Evolutionary conservation across 2,888 invertebrate genomes (phyloP), one percentile per base, ranked within the genome.

Genomic region (Eristalis intricaria): DNA sequence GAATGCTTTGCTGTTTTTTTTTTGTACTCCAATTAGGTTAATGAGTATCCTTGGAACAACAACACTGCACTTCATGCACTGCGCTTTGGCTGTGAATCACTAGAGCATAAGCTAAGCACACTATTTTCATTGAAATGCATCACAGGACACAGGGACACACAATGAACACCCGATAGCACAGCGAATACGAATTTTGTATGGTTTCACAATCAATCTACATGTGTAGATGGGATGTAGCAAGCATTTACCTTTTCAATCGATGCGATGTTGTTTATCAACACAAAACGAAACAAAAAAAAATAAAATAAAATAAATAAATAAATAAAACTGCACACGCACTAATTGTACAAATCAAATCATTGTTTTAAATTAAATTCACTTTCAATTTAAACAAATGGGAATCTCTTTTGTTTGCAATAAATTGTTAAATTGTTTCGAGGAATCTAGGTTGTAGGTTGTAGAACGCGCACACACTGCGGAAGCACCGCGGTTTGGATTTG

Each of bases 331-430:
- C 70, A 70, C 85, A 82, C 50, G 19, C 85, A 78, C 74, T 74
- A 76, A 80, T 68, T 76, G 82, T 86, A 81, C 78, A 69, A 85
- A 88, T 85, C 75, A 88, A 85, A 82, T 85, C 85, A 85, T 88
- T 84, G 85, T 85, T 85, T 77, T 38, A 50, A 84, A 70, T 63
- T 69, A 35, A 29, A 22, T 70, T 71, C 60, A 60, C 26, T 38
- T 15, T 63, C 38, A 29, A 0, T 60, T 64, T 43, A 1, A 61
- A 29, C 32, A n/a, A 70, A 61, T 35, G 50, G 50, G 8, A 63
- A 56, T 35, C 63, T 76, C 26, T 69, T 50, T n/a, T 71, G 65
- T 75, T 60, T 66, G 32, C 5, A 32, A 3, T 26, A 66, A 40
- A 66, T 35, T 29, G 32, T 35, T 19, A 40, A 74, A 69, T 22